A percentile compares a stretch with the other conserved stretches of the same genome.
Evolutionary conservation across 2,888 invertebrate species (phyloP).

Genomic region (Drosophila kuntzei): DNA sequence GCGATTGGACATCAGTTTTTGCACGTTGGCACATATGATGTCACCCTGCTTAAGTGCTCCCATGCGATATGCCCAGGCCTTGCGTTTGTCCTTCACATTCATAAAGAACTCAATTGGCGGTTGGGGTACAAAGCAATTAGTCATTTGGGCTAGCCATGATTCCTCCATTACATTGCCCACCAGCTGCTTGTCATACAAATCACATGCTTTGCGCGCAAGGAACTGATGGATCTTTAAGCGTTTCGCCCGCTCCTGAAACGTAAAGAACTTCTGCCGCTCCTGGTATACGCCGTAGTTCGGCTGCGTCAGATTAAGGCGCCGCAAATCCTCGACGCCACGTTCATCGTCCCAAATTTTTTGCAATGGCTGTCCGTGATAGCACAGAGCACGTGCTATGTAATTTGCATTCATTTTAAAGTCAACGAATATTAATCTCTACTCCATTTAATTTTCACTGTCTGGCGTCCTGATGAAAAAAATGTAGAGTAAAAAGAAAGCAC

Average conservation of each 20-base stretch:
- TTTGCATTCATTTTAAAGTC: constrained; percentile 75
- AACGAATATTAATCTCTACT: not conserved
- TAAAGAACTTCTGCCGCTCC: constrained; percentile 92
- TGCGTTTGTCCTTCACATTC: constrained; percentile 88
- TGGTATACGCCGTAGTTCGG: constrained; percentile 92
- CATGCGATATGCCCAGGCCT: constrained; percentile 91
- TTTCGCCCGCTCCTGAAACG: constrained; percentile 93
- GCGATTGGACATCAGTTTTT: constrained; percentile 87
- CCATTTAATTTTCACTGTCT: constrained; percentile 40
- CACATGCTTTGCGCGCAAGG: constrained; percentile 92
- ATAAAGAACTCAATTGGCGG: constrained; percentile 93
- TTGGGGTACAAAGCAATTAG: constrained; percentile 85
- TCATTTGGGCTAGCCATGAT: constrained; percentile 58
- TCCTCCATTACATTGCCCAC: constrained; percentile 83
- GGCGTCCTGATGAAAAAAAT: constrained; percentile 24
- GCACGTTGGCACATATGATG: constrained; percentile 91
- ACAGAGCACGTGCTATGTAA: constrained; percentile 89
- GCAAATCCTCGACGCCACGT: constrained; percentile 91
- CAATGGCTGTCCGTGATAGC: constrained; percentile 94
- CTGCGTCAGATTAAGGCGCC: constrained; percentile 87
- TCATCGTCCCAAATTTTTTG: constrained; percentile 95
- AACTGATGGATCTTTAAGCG: constrained; percentile 94
- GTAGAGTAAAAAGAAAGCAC: constrained; percentile 5
- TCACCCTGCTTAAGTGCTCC: constrained; percentile 91
- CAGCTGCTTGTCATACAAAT: constrained; percentile 89